Evolutionary conservation across 2,888 invertebrate genomes (phyloP), one percentile per base, ranked within the genome.

Genomic region (Ametastegia equiseti): DNA sequence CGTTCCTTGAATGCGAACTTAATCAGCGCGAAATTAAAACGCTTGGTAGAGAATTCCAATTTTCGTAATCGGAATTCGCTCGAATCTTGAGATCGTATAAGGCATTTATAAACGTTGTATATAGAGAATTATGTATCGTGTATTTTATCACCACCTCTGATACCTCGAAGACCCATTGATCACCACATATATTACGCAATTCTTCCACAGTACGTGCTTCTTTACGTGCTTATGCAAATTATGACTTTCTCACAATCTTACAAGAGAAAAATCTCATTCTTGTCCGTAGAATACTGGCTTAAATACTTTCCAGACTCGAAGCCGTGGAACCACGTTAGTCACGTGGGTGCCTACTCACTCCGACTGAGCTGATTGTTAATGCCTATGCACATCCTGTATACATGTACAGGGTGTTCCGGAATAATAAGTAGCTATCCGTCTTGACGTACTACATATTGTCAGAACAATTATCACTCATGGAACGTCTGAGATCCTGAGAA

Each of bases 361-460:
- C 27, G 75, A 36, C 75, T 75, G 75, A 75, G 75, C 75, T 54
- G 75, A 75, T 75, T 75, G 75, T 75, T 75, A 75, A 75, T 75
- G 75, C 54, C 75, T 50, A 75, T 36, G 75, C 54, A 75, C 54
- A 75, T 75, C 75, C 75, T 75, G 75, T 75, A 75, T 27, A 36
- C 33, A 36, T 47, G 36, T 75, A 75, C 75, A 36, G 36, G 75
- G 75, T 75, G 75, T 75, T 54, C 54, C 23, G 45, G 15, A 71
- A 71, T 71, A 71, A 71, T 47, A 54, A 75, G 0, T n/a, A 54
- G n/a, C 19, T n/a, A 0, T 7, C 0, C 30, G 30, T 60, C 60
- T 9, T 15, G 5, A n/a, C n/a, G n/a, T n/a, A n/a, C n/a, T n/a
- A n/a, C n/a, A n/a, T n/a, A n/a, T n/a, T n/a, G n/a, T n/a, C n/a